These are phyloP conservation scores for Furnarius figulus DNA, from an alignment of 2,113 vertebrate species.

Conservation along the genomic window DNA sequence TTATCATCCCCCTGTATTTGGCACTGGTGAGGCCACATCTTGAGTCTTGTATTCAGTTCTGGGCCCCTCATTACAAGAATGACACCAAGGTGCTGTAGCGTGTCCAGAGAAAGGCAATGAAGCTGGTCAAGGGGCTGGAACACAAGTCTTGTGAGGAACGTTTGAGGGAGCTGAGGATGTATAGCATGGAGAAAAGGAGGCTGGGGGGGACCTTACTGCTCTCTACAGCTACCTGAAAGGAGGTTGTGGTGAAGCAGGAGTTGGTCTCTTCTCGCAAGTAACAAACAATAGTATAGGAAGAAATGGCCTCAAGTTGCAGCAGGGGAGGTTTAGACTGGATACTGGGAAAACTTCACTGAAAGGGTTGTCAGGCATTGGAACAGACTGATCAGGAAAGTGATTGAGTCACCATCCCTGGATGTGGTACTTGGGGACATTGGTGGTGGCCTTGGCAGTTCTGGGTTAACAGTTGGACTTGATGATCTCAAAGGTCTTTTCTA, in stretches of 20 bases:
- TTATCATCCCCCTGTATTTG: neutral
- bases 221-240: neutral
- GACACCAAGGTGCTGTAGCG: neutral
- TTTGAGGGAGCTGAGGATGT: neutral
- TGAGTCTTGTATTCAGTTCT: fast-evolving
- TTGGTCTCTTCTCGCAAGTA: neutral
- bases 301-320: neutral
- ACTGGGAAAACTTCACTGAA: neutral
- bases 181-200: neutral
- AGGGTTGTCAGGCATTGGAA: neutral
- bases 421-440: neutral
- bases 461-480: neutral
- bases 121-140: neutral
- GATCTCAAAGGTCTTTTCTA: neutral
- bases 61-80: neutral
- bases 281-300: neutral
- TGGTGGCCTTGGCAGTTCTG: neutral
- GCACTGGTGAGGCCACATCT: neutral
- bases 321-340: neutral
- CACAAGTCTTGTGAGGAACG: neutral
- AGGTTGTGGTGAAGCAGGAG: neutral
- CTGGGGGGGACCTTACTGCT: neutral
- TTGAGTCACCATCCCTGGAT: neutral
- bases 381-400: neutral
- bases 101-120: neutral